These are phyloP conservation scores for Ameiurus melas DNA, from an alignment of 2,113 vertebrate species.

Conservation along the genomic window DNA sequence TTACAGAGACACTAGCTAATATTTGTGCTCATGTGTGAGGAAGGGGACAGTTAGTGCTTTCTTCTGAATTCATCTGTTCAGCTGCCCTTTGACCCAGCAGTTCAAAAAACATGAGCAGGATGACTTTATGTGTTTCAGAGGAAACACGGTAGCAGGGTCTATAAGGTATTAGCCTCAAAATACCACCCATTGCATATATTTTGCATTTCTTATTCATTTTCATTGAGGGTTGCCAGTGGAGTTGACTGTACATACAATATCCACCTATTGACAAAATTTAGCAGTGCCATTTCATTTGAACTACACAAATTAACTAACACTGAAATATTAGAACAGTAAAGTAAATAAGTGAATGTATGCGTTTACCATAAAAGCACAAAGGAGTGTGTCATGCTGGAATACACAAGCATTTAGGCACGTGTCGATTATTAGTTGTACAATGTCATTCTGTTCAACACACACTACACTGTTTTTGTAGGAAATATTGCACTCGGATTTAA, in stretches of 20 bases:
- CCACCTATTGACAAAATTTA: not conserved
- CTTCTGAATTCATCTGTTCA: not conserved
- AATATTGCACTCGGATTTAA: not conserved
- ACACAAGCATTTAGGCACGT: not conserved
- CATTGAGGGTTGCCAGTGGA: not conserved
- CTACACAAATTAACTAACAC: not conserved
- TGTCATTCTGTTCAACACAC: not conserved
- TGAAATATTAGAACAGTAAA: slow-evolving; percentile 6
- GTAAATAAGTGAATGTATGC: not conserved
- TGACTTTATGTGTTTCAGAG: not conserved
- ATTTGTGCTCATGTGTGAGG: not conserved
- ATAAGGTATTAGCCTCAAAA: not conserved
- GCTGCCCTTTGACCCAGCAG: not conserved
- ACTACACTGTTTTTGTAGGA: not conserved
- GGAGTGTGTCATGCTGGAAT: not conserved
- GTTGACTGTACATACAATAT: not conserved
- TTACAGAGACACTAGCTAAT: not conserved
- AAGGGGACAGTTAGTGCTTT: not conserved
- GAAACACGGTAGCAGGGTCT: not conserved
- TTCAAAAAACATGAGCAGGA: not conserved
- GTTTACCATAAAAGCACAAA: not conserved
- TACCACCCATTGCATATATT: not conserved
- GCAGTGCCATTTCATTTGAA: not conserved
- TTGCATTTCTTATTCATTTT: not conserved
- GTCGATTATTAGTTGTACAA: not conserved